Conservation (phyloP, 2,113 vertebrate genomes). For the Cynocephalus volans region DNA sequence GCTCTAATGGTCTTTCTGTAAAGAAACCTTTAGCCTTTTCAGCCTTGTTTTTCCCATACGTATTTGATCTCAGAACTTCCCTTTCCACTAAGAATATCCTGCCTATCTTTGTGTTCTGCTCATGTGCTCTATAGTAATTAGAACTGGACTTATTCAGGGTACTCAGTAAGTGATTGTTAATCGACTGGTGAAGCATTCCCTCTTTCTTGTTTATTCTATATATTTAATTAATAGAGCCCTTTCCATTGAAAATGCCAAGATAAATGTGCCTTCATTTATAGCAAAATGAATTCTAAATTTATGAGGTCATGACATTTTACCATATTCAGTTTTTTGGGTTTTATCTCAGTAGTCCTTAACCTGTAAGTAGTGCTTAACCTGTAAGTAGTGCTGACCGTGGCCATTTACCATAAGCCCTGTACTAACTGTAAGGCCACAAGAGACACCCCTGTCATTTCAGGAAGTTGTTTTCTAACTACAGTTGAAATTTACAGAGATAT, state of each 20-base stretch:
- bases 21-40: slow-evolving; percentile 4
- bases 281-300: slow-evolving; percentile 3
- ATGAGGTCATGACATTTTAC: background rate
- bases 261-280: background rate
- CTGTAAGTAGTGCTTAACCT: background rate
- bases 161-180: background rate
- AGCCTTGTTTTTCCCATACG: background rate
- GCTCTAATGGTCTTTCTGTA: background rate
- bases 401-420: background rate
- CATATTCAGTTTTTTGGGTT: background rate
- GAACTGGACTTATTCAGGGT: background rate
- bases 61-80: background rate
- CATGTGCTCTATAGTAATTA: background rate
- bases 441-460: background rate
- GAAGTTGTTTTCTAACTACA: background rate
- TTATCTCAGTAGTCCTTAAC: background rate
- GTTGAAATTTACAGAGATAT: background rate
- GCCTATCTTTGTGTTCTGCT: background rate
- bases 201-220: background rate
- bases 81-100: background rate
- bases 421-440: background rate
- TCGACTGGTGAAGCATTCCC: background rate
- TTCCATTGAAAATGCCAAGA: background rate
- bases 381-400: background rate
- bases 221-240: background rate